A percentile compares a stretch with the other conserved stretches of the same genome.
These are phyloP conservation scores for Sphaeridia pumilis DNA, from an alignment of 2,888 invertebrate genomes.

Conservation along the genomic window DNA sequence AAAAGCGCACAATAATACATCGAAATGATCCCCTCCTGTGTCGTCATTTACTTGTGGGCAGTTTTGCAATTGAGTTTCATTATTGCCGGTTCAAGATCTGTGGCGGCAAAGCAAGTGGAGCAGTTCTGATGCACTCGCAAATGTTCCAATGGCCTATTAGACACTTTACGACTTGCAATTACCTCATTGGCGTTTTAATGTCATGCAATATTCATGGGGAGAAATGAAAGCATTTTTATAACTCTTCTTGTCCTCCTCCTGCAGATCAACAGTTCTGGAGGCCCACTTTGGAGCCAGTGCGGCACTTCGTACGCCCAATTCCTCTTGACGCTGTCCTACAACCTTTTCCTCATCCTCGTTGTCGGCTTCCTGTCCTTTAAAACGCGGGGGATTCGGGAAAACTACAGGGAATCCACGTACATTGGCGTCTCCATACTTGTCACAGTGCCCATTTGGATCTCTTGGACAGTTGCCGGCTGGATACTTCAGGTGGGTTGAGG, in stretches of 20 bases:
- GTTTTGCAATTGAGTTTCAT: too few species aligned
- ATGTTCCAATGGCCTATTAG: too few species aligned
- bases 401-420: slow-evolving; percentile 84
- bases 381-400: slow-evolving; percentile 74
- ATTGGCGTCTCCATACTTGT: slow-evolving; percentile 79
- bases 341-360: slow-evolving; percentile 69
- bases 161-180: too few species aligned
- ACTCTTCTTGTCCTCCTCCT: neutral
- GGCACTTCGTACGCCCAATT: slow-evolving; percentile 42
- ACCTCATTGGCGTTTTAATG: too few species aligned
- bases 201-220: too few species aligned
- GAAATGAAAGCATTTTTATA: too few species aligned
- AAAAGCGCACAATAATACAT: too few species aligned
- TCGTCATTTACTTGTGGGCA: too few species aligned
- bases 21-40: too few species aligned
- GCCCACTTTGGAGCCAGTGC: slow-evolving; percentile 21
- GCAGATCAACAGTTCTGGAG: slow-evolving; percentile 1
- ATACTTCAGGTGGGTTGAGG: slow-evolving; percentile 35
- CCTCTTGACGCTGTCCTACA: slow-evolving; percentile 65
- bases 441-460: slow-evolving; percentile 73
- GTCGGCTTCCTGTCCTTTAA: slow-evolving; percentile 73
- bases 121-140: too few species aligned
- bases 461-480: slow-evolving; percentile 68
- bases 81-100: too few species aligned
- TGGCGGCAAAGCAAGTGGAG: too few species aligned